Conservation (phyloP, 2,113 vertebrate species). For the Bufo bufo region DNA sequence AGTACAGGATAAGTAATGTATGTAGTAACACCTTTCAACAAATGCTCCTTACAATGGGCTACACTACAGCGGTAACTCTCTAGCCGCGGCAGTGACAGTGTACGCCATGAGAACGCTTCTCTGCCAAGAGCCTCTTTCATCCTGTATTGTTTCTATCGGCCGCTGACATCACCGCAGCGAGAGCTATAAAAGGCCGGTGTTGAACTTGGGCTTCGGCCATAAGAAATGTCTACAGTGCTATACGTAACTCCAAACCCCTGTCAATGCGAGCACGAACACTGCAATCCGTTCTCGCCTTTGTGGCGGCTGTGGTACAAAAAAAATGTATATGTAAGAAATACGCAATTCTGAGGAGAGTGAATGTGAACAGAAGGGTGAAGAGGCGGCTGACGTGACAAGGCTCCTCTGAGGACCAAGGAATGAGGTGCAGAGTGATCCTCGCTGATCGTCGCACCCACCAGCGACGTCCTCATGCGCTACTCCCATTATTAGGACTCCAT, state of each 20-base stretch:
- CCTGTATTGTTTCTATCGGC: conserved; percentile 60
- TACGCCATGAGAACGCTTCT: conserved; percentile 65
- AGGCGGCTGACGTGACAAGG: conserved; percentile 64
- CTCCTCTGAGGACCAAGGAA: conserved; percentile 47
- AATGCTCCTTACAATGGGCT: conserved; percentile 59
- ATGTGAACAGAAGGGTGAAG: conserved; percentile 66
- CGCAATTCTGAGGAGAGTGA: conserved; percentile 60
- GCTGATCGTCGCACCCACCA: no score
- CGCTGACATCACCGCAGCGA: conserved; percentile 70
- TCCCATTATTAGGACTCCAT: no score
- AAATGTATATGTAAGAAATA: not conserved
- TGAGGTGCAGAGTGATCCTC: not conserved
- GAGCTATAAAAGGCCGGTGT: conserved; percentile 66
- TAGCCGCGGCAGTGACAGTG: conserved; percentile 69
- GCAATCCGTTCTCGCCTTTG: conserved; percentile 73
- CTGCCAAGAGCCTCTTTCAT: conserved; percentile 63
- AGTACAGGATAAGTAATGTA: no score
- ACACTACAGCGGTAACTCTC: conserved; percentile 59
- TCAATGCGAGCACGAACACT: conserved; percentile 68
- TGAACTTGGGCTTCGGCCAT: conserved; percentile 72
- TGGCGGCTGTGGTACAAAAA: conserved; percentile 64
- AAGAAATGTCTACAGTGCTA: conserved; percentile 67
- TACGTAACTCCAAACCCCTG: conserved; percentile 64
- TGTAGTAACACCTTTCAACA: not conserved
- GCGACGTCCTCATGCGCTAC: no score